A percentile compares a stretch with the other conserved stretches of the same genome.
Conservation (phyloP, 2,113 vertebrate species). For the Coracopsis vasa region DNA sequence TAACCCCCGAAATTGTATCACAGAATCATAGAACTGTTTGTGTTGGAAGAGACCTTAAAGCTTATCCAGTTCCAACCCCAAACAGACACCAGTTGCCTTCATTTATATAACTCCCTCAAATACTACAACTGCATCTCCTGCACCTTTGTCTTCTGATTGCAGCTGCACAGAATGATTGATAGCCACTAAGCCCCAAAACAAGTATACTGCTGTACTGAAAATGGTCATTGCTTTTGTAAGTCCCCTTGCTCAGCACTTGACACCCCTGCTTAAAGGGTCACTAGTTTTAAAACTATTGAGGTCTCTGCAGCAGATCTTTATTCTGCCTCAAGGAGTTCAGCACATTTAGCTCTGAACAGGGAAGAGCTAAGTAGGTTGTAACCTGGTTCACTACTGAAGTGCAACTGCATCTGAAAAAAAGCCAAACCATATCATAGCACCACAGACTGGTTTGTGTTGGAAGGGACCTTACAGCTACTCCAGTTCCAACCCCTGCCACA, state of each 20-base stretch:
- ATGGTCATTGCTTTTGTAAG: rapidly evolving
- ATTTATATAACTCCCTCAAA: not conserved
- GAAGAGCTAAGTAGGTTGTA: not conserved
- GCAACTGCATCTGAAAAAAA: not conserved
- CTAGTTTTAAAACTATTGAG: not conserved
- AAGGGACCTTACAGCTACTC: not conserved
- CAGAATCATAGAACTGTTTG: not conserved
- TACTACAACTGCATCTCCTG: not conserved
- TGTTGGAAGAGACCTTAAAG: not conserved
- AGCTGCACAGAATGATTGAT: not conserved
- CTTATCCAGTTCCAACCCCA: not conserved
- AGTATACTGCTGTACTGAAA: not conserved
- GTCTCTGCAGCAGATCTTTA: not conserved
- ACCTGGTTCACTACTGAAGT: not conserved
- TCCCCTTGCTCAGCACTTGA: not conserved
- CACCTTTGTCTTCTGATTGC: not conserved
- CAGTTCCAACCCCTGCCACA: no score
- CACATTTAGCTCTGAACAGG: not conserved
- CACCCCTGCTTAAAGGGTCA: not conserved
- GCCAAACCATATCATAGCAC: not conserved
- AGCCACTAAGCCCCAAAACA: not conserved
- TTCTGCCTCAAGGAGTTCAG: not conserved
- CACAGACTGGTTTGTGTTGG: not conserved
- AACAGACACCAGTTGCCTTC: rapidly evolving
- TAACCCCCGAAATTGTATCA: not conserved